phyloP scores from a whole-genome alignment of 1,140 invertebrate species.

The Ptiloglossa arizonensis region DNA sequence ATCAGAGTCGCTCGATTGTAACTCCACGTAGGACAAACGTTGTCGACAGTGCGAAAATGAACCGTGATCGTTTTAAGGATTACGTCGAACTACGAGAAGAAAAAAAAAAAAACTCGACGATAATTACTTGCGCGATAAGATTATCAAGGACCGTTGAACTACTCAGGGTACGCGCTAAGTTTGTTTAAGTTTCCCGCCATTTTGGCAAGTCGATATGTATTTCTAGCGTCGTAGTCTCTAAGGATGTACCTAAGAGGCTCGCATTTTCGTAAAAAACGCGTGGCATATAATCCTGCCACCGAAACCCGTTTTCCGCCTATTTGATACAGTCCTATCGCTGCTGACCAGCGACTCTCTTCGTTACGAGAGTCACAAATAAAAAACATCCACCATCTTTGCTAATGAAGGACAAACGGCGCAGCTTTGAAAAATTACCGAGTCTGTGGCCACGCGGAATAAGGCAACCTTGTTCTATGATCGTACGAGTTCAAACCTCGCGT shows the following conservation, averaged over 20 bases:
- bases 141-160: conserved; percentile 70
- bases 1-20: background rate
- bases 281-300: background rate
- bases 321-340: conserved; percentile 52
- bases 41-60: background rate
- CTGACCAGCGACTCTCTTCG: conserved; percentile 46
- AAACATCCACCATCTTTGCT: conserved; percentile 79
- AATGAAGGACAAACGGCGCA: conserved; percentile 75
- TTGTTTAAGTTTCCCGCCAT: conserved; percentile 72
- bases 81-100: conserved; percentile 9
- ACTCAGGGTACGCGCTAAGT: conserved; percentile 17
- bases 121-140: conserved; percentile 68
- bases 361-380: conserved; percentile 69
- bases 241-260: background rate
- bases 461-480: conserved; percentile 1
- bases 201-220: conserved; percentile 50
- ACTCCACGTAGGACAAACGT: background rate
- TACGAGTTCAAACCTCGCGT: background rate
- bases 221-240: conserved; percentile 28
- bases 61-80: conserved; percentile 33
- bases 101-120: conserved; percentile 32
- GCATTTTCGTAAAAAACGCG: conserved; percentile 15
- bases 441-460: conserved; percentile 47
- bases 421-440: conserved; percentile 68
- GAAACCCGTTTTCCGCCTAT: conserved; percentile 72